Evolutionary conservation across 2,113 vertebrate species (phyloP).

Genomic region (Nesoenas mayeri): DNA sequence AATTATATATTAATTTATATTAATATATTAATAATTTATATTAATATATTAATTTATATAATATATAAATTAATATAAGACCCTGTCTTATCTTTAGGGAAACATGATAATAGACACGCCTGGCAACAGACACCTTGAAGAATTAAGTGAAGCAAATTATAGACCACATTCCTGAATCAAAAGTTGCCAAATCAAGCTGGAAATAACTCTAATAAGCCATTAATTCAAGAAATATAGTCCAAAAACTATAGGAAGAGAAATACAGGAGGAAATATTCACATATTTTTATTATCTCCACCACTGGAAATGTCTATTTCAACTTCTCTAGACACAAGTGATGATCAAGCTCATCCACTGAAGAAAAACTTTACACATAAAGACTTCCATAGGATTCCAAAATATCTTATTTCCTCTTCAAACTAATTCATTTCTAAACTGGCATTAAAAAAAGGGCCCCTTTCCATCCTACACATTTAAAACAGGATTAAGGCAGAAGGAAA

Average conservation of each 20-base stretch:
- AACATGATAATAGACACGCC: too few species aligned
- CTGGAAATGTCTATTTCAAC: background rate
- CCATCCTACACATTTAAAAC: background rate
- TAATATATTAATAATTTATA: too few species aligned
- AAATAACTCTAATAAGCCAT: background rate
- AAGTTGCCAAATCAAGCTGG: background rate
- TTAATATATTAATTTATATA: too few species aligned
- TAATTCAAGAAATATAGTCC: background rate
- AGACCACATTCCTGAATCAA: background rate
- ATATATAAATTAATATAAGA: too few species aligned
- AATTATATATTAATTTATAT: too few species aligned
- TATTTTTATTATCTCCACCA: background rate
- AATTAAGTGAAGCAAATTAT: too few species aligned
- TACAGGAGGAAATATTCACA: background rate
- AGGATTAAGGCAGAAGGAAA: background rate
- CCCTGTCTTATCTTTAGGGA: too few species aligned
- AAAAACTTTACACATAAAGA: background rate
- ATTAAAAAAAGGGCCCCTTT: background rate
- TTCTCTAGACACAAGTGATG: background rate
- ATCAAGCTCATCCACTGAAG: background rate
- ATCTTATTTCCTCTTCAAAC: background rate
- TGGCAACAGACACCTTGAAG: too few species aligned
- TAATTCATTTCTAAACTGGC: background rate
- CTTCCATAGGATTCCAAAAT: background rate
- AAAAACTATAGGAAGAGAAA: background rate